Conservation (phyloP, 2,113 vertebrate genomes). For the Tragelaphus buxtoni region DNA sequence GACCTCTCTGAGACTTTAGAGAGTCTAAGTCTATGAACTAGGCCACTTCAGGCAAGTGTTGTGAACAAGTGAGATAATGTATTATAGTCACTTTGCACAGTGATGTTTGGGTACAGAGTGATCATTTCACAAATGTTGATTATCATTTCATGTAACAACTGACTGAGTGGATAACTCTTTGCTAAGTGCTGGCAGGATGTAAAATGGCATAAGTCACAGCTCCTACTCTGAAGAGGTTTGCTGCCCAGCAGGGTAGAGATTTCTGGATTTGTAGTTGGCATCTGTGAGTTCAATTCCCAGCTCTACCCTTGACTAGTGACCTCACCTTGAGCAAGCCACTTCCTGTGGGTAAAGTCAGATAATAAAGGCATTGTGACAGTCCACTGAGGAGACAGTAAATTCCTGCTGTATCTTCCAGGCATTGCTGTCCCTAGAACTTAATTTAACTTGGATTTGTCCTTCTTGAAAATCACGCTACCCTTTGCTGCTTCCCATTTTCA, state of each 20-base stretch:
- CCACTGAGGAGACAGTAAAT: neutral
- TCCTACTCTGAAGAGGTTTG: neutral
- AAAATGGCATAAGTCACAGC: neutral
- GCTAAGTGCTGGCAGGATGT: neutral
- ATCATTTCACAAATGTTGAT: neutral
- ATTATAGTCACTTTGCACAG: neutral
- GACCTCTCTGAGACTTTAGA: neutral
- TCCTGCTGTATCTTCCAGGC: neutral
- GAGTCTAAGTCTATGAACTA: neutral
- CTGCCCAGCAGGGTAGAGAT: neutral
- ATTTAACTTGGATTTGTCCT: neutral
- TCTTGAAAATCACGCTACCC: neutral
- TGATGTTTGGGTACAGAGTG: neutral
- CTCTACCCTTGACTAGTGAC: neutral
- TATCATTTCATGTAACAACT: neutral
- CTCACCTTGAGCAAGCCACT: neutral
- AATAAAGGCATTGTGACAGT: neutral
- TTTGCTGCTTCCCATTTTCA: neutral
- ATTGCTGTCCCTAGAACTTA: neutral
- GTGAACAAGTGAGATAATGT: neutral
- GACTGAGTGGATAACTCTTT: no score
- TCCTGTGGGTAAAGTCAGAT: neutral
- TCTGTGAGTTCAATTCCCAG: neutral
- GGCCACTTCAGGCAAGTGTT: neutral
- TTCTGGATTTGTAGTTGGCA: neutral